These are phyloP conservation scores for Bambusicola thoracicus DNA, from an alignment of 2,113 vertebrate species.

Conservation along the genomic window DNA sequence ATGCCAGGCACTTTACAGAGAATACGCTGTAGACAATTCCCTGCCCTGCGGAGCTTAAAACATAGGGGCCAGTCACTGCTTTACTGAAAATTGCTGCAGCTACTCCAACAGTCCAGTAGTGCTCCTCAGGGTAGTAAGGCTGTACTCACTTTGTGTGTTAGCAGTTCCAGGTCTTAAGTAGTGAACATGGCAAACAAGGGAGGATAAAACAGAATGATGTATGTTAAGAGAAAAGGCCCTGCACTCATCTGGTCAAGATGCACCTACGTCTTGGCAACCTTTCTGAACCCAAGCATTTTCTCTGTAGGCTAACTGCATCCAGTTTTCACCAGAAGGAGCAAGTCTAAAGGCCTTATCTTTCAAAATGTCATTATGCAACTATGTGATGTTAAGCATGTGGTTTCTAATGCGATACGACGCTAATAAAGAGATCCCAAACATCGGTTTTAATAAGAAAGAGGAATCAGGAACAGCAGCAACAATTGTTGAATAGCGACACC, in stretches of 20 bases:
- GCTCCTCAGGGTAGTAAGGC: background rate
- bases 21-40: slow-evolving; percentile 13
- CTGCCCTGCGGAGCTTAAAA: background rate
- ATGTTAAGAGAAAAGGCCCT: background rate
- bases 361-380: background rate
- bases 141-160: background rate
- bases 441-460: background rate
- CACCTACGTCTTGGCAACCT: background rate
- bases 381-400: background rate
- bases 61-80: background rate
- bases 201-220: background rate
- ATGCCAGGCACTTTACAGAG: slow-evolving; percentile 17
- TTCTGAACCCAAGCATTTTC: background rate
- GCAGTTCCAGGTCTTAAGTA: background rate
- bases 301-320: background rate
- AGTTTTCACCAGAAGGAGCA: background rate
- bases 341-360: background rate
- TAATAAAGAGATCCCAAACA: background rate
- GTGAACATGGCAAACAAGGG: background rate
- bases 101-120: background rate
- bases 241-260: background rate
- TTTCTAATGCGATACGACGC: background rate
- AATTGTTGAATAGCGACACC: background rate
- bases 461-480: background rate
- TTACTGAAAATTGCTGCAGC: background rate